Percentiles rank a stretch among this genome's conserved stretches.
These are phyloP conservation scores for Takifugu bimaculatus DNA, from an alignment of 2,113 vertebrate species.

Conservation along the genomic window DNA sequence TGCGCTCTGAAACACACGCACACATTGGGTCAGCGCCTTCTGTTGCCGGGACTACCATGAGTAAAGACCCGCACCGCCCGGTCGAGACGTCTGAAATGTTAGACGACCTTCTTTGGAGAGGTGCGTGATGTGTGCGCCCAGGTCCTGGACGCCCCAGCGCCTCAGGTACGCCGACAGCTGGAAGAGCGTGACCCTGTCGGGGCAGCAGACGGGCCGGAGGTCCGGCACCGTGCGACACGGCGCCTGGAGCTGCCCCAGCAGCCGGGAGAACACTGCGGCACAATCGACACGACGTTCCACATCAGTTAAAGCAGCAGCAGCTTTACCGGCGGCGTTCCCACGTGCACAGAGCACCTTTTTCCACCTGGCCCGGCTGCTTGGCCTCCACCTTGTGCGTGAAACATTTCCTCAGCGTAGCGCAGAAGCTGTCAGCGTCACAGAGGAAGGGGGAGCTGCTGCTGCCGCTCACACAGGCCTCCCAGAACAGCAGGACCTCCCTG, in stretches of 20 bases:
- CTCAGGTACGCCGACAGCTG: constrained; percentile 85
- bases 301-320: neutral
- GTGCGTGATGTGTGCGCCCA: constrained; percentile 83
- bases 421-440: constrained; percentile 72
- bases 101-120: constrained; percentile 87
- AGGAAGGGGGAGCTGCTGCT: constrained; percentile 68
- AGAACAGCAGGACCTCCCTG: constrained; percentile 79
- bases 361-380: constrained; percentile 84
- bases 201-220: neutral
- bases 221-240: constrained; percentile 67
- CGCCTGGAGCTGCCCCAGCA: constrained; percentile 82
- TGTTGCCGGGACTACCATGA: neutral
- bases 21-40: no score
- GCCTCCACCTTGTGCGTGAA: constrained; percentile 82
- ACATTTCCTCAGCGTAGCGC: constrained; percentile 74
- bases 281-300: neutral
- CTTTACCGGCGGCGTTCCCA: neutral
- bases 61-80: neutral
- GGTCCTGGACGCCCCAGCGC: constrained; percentile 74
- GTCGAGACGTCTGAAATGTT: neutral
- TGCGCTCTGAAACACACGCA: constrained; percentile 72
- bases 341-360: constrained; percentile 77
- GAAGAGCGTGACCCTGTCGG: constrained; percentile 81
- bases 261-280: constrained; percentile 75
- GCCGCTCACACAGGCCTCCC: constrained; percentile 77